phyloP scores from a whole-genome alignment of 2,797 vertebrate genomes.

The Cryptoblepharus egeriae region DNA sequence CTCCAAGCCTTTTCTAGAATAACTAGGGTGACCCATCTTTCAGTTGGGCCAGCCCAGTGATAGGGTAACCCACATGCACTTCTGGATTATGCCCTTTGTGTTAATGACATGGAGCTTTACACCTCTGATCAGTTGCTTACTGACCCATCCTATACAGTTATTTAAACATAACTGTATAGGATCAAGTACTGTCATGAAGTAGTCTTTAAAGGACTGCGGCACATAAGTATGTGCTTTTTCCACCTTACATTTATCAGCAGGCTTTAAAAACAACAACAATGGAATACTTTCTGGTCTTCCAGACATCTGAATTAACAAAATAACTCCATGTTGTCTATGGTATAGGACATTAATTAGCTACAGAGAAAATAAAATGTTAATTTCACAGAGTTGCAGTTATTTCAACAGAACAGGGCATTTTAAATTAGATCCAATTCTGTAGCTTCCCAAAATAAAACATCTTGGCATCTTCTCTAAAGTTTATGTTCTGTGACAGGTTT shows the following conservation, averaged over 20 bases:
- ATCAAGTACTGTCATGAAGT: background rate
- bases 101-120: background rate
- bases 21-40: too few species aligned
- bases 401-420: conserved; percentile 28
- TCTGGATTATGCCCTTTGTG: too few species aligned
- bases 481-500: conserved; percentile 21
- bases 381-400: conserved; percentile 9
- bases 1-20: too few species aligned
- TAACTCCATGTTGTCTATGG: conserved; percentile 29
- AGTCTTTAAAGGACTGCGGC: background rate
- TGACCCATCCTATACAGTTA: too few species aligned
- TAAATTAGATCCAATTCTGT: conserved; percentile 9
- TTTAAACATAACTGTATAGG: background rate
- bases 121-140: background rate
- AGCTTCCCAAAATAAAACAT: conserved; percentile 24
- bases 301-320: conserved; percentile 19
- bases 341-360: conserved; percentile 26
- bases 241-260: background rate
- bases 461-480: conserved; percentile 27
- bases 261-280: background rate
- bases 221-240: background rate
- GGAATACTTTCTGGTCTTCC: background rate
- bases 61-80: too few species aligned
- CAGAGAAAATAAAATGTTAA: conserved; percentile 41
- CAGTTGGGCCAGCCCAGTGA: too few species aligned